A percentile compares a stretch with the other conserved stretches of the same genome.
phyloP scores from a whole-genome alignment of 2,888 invertebrate genomes.

The Furcula furcula region DNA sequence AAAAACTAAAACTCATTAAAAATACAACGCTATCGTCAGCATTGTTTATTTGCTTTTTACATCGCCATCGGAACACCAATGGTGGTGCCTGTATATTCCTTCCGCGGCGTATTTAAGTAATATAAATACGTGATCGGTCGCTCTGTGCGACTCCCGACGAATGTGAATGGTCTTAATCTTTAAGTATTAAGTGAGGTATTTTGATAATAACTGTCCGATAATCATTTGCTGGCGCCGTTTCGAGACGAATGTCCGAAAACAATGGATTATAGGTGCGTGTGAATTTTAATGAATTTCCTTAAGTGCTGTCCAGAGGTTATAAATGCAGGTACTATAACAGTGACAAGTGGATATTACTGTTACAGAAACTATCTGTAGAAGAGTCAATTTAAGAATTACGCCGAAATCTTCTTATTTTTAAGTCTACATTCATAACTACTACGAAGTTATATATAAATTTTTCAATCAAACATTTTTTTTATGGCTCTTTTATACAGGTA shows the following conservation, averaged over 20 bases:
- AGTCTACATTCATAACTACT: too few relatives aligned
- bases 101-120: constrained; percentile 43
- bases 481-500: too few relatives aligned
- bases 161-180: constrained; percentile 42
- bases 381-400: too few relatives aligned
- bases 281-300: constrained; percentile 8
- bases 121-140: constrained; percentile 41
- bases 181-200: constrained; percentile 37
- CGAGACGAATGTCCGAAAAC: constrained; percentile 29
- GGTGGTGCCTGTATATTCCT: constrained; percentile 28
- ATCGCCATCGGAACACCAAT: constrained; percentile 17
- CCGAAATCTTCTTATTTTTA: too few relatives aligned
- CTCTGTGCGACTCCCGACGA: constrained; percentile 24
- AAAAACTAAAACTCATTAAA: too few relatives aligned
- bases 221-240: constrained; percentile 33
- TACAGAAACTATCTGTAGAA: too few relatives aligned
- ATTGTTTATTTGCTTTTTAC: constrained; percentile 3
- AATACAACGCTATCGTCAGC: too few relatives aligned
- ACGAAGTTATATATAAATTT: too few relatives aligned
- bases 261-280: constrained; percentile 9
- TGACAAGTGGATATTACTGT: too few relatives aligned
- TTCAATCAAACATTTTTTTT: too few relatives aligned
- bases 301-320: too few relatives aligned
- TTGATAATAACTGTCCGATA: constrained; percentile 23
- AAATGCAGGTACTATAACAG: too few relatives aligned